A percentile compares a stretch with the other conserved stretches of the same genome.
Evolutionary conservation across 2,888 invertebrate genomes (phyloP).

Genomic region (Trissolcus brochymenae): DNA sequence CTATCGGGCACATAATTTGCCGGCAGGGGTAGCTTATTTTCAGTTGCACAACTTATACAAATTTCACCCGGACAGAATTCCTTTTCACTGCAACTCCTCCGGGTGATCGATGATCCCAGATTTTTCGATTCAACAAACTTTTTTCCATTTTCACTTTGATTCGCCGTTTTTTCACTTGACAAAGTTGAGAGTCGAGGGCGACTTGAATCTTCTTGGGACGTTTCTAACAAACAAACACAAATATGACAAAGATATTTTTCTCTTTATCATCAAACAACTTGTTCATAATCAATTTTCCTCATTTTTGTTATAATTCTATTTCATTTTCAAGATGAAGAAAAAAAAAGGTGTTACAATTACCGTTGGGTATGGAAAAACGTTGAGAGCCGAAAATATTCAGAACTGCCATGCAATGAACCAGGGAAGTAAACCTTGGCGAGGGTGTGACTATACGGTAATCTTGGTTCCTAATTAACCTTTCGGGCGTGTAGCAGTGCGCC

Average conservation of each 20-base stretch:
- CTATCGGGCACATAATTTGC: constrained; percentile 15
- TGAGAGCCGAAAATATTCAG: constrained; percentile 34
- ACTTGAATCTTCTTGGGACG: constrained; percentile 57
- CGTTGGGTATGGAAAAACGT: constrained; percentile 6
- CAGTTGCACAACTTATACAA: constrained; percentile 9
- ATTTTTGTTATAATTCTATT: too few relatives aligned
- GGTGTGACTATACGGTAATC: constrained; percentile 69
- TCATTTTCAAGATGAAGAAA: too few relatives aligned
- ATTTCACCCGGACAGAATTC: constrained; percentile 10
- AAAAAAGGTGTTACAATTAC: not conserved
- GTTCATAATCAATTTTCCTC: too few relatives aligned
- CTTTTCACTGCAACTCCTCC: constrained; percentile 4
- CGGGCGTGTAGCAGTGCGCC: constrained; percentile 69
- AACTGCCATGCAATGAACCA: constrained; percentile 32
- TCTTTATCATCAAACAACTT: too few relatives aligned
- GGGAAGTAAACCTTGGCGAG: constrained; percentile 54
- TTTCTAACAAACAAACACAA: constrained; percentile 45
- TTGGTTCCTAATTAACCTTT: constrained; percentile 68
- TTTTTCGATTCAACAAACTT: constrained; percentile 9
- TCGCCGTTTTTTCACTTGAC: constrained; percentile 16
- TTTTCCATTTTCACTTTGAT: constrained; percentile 23
- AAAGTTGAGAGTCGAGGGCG: constrained; percentile 47
- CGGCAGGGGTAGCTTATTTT: constrained; percentile 19
- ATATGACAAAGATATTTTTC: too few relatives aligned
- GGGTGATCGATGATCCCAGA: constrained; percentile 16